A percentile compares a stretch with the other conserved stretches of the same genome.
Evolutionary conservation across 37 sponge, comb jelly and placozoan species (phyloP).

Genomic region (Mnemiopsis leidyi): DNA sequence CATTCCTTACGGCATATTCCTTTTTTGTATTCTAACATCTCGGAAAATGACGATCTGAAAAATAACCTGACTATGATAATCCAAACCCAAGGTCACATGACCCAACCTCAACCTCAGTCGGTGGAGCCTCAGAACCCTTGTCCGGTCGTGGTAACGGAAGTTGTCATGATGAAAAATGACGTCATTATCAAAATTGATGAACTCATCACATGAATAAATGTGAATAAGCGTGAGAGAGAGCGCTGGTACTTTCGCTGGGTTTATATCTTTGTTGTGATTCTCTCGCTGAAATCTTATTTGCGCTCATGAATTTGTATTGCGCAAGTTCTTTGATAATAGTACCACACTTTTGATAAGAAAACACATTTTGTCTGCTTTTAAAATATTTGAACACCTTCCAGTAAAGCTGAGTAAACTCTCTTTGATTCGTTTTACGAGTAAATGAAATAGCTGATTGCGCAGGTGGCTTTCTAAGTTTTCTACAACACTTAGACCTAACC

Average conservation of each 20-base stretch:
- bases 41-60: neutral
- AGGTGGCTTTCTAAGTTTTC: no score
- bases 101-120: neutral
- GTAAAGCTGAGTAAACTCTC: no score
- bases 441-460: no score
- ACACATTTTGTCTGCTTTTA: no score
- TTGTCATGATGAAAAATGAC: neutral
- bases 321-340: no score
- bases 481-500: neutral
- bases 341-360: no score
- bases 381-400: no score
- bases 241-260: neutral
- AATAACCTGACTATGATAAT: neutral
- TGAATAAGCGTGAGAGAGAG: neutral
- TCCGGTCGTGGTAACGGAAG: neutral
- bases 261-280: neutral
- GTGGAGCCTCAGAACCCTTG: neutral
- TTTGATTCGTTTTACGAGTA: no score
- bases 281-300: neutral
- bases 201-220: neutral
- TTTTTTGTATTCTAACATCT: neutral
- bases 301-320: no score
- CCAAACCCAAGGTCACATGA: neutral
- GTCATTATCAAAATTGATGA: neutral
- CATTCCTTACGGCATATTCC: no score